Conservation (phyloP, 1,140 invertebrate species). For the Magallana ariakensis region DNA sequence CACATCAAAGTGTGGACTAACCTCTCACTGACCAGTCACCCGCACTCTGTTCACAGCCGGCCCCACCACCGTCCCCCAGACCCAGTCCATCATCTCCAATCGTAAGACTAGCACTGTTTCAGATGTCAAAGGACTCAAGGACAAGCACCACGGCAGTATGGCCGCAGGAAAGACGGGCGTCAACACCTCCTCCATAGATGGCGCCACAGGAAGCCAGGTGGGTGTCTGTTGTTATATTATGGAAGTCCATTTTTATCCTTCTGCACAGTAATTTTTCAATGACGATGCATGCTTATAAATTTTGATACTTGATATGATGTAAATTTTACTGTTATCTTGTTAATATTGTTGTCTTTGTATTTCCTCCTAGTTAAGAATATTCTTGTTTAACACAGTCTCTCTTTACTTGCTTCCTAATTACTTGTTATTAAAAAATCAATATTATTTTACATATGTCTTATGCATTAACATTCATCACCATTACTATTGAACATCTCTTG, state of each 20-base stretch:
- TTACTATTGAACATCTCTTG: too few relatives aligned
- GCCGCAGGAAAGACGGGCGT: conserved; percentile 67
- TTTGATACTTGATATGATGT: too few relatives aligned
- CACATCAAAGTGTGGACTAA: conserved; percentile 17
- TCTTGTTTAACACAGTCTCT: too few relatives aligned
- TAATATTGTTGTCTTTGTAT: too few relatives aligned
- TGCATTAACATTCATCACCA: background rate
- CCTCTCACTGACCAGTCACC: background rate
- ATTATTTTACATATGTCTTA: background rate
- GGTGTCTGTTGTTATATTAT: background rate
- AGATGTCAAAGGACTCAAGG: conserved; percentile 71
- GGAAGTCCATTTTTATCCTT: background rate
- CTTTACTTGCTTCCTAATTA: too few relatives aligned
- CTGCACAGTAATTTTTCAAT: too few relatives aligned
- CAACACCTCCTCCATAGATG: conserved; percentile 74
- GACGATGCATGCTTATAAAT: background rate
- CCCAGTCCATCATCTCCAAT: conserved; percentile 74
- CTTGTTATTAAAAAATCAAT: background rate
- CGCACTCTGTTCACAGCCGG: conserved; percentile 52
- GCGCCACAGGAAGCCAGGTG: conserved; percentile 76
- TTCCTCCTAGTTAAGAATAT: too few relatives aligned
- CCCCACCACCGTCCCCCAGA: conserved; percentile 61
- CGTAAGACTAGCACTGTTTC: conserved; percentile 75
- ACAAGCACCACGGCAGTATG: conserved; percentile 69
- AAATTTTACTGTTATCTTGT: too few relatives aligned